phyloP scores from a whole-genome alignment of 2,888 invertebrate genomes.

The Xylocampa areola region DNA sequence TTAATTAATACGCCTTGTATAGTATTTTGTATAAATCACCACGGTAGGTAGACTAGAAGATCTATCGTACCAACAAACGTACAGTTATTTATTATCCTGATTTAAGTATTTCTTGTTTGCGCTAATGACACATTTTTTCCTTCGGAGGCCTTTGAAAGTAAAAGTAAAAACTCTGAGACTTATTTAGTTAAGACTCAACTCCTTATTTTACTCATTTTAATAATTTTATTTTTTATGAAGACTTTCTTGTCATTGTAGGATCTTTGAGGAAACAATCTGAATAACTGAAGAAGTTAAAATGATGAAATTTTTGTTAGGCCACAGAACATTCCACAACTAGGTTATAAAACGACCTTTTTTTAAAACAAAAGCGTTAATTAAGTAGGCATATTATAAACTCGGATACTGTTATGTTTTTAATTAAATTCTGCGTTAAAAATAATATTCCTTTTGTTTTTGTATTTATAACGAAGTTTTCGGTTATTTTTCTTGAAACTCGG shows the following conservation, averaged over 20 bases:
- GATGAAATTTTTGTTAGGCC: conserved; percentile 49
- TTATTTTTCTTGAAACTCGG: conserved; percentile 38
- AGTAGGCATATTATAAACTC: conserved; percentile 66
- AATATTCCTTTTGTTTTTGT: conserved; percentile 49
- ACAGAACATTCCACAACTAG: conserved; percentile 58
- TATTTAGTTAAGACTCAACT: neutral
- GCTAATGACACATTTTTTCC: neutral
- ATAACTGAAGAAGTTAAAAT: conserved; percentile 30
- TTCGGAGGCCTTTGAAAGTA: conserved; percentile 3
- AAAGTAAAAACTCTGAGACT: neutral
- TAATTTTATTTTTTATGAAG: conserved; percentile 23
- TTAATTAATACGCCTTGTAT: too few species aligned
- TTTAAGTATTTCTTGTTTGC: too few species aligned
- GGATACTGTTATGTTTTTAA: conserved; percentile 65
- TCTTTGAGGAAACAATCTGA: conserved; percentile 30
- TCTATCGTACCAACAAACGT: too few species aligned
- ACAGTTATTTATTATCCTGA: too few species aligned
- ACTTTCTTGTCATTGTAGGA: conserved; percentile 20
- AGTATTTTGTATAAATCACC: too few species aligned
- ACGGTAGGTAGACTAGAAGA: too few species aligned
- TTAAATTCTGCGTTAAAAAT: conserved; percentile 60
- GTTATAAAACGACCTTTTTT: conserved; percentile 62
- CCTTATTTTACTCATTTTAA: conserved; percentile 13
- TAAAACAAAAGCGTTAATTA: conserved; percentile 67
- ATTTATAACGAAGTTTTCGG: conserved; percentile 40